Evolutionary conservation across 2,888 invertebrate species (phyloP), one percentile per base, ranked within the genome.

Genomic region (Auanema sp.): DNA sequence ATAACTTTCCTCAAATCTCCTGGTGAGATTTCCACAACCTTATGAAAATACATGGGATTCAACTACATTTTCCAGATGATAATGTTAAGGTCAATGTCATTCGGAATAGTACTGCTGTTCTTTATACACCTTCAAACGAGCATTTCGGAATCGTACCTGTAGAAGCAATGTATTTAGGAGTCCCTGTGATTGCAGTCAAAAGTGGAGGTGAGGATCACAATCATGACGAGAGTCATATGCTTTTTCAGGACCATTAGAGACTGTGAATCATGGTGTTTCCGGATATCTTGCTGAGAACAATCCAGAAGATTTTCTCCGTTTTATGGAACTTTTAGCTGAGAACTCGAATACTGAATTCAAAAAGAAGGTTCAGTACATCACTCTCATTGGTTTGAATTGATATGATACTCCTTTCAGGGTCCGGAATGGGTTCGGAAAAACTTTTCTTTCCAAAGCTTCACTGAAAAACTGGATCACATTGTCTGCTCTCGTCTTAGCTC

Each of bases 111-210:
- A 88, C 89, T 60, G 90, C 91, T 70, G 86, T 99, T 21, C 83
- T 98, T 23, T 99, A 99, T 83, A 99, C 98, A 8, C 98, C 98
- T 1, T 89, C 90, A 2, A 91, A 92, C 84, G 98, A 99, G 85
- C 98, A 99, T 86, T 98, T 98, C 87, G 98, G 98, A 5, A 99
- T 99, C 79, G 98, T 98, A 10, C 98, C 99, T 0, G 87, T 99
- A 59, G 98, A 99, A 87, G 95, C 96, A 0, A 98, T 98, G 98
- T 92, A 92, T 83, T 89, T 90, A 84, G 88, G 89, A 3, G 91
- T 92, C 81, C 95, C 97, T 4, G 95, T 99, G 0, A 90, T 99
- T 72, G 98, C 98, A 0, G 90, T 92, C 0, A 91, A 92, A 80
- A 92, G 91, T 79, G 98, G 98, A 25, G 98, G 71, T 66, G n/a